phyloP scores from a whole-genome alignment of 1,140 invertebrate species.

The Calephelis nemesis region DNA sequence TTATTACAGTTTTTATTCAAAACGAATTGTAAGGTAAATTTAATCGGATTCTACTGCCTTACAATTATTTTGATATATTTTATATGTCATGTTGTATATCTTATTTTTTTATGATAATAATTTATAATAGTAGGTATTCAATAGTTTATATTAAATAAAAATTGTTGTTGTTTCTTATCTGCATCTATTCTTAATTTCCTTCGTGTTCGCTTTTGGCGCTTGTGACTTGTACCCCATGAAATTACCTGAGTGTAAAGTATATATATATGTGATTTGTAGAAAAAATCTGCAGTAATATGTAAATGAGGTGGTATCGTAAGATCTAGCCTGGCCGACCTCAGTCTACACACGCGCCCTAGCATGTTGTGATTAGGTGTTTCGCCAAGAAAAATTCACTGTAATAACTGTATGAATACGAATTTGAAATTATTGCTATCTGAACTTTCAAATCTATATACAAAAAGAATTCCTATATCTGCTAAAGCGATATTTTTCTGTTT shows the following conservation, averaged over 20 bases:
- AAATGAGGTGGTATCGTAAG: slow-evolving; percentile 56
- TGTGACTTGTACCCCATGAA: slow-evolving; percentile 33
- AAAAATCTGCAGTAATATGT: slow-evolving; percentile 74
- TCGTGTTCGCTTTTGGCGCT: slow-evolving; percentile 4
- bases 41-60: no score
- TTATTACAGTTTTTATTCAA: no score
- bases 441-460: no score
- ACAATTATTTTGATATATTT: no score
- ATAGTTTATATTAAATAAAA: no score
- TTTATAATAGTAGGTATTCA: no score
- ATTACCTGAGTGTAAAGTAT: slow-evolving; percentile 50
- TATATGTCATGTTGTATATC: no score
- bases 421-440: neutral
- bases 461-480: no score
- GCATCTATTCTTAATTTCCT: neutral
- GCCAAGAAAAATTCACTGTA: neutral
- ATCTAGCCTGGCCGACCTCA: slow-evolving; percentile 38
- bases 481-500: no score
- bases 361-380: slow-evolving; percentile 36
- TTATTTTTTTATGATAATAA: no score
- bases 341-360: slow-evolving; percentile 49
- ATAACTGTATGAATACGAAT: neutral
- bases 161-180: no score
- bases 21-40: no score
- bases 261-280: slow-evolving; percentile 61